phyloP scores from a whole-genome alignment of 2,797 vertebrate species.

The Eleutherodactylus coqui region DNA sequence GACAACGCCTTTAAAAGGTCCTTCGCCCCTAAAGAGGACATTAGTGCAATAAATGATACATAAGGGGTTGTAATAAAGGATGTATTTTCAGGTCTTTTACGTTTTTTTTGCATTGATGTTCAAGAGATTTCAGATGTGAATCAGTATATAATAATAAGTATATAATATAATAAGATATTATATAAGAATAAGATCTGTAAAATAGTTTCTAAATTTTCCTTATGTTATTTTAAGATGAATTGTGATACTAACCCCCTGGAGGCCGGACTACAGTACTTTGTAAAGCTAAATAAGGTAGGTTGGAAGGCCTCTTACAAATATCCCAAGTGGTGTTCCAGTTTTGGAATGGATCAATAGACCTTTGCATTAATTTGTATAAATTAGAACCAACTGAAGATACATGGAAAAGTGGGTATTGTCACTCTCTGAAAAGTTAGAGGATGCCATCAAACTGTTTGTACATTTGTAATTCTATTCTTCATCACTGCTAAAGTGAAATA shows the following conservation, averaged over 20 bases:
- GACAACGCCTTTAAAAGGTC: background rate
- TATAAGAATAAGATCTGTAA: background rate
- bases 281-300: slow-evolving; percentile 95
- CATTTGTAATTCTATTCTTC: background rate
- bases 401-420: background rate
- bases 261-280: slow-evolving; percentile 92
- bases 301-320: background rate
- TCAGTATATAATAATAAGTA: no score
- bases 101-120: background rate
- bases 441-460: background rate
- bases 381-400: background rate
- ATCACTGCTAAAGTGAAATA: background rate
- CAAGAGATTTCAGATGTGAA: background rate
- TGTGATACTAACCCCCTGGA: slow-evolving; percentile 96
- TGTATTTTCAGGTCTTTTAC: background rate
- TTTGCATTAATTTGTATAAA: background rate
- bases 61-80: background rate
- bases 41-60: background rate
- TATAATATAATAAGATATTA: no score
- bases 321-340: background rate
- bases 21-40: background rate
- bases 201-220: background rate
- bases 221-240: slow-evolving; percentile 85
- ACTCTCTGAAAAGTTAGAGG: background rate
- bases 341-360: background rate